Percentiles rank a stretch among this genome's conserved stretches.
Conservation (phyloP, 2,797 vertebrate species). For the Helostoma temminkii region DNA sequence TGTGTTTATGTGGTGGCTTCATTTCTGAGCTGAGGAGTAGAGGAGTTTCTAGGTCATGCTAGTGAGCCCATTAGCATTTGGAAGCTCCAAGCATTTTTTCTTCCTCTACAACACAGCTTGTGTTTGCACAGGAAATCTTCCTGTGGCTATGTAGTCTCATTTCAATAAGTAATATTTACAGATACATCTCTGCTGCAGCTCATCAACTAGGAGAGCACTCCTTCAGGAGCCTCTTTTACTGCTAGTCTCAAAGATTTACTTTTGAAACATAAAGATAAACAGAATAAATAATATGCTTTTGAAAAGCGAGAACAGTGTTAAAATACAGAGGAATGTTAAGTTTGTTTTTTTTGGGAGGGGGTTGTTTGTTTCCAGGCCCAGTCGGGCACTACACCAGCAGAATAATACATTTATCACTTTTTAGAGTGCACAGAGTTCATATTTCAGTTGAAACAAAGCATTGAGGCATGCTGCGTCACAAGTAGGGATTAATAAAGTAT, state of each 20-base stretch:
- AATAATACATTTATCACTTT: slow-evolving; percentile 53
- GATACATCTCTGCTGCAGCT: slow-evolving; percentile 67
- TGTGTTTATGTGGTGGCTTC: slow-evolving; percentile 20
- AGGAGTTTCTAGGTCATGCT: slow-evolving; percentile 77
- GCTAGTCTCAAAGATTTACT: slow-evolving; percentile 67
- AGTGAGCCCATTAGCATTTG: slow-evolving; percentile 73
- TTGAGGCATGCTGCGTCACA: slow-evolving; percentile 32
- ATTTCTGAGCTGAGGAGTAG: slow-evolving; percentile 32
- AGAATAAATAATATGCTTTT: slow-evolving; percentile 68
- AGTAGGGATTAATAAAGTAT: slow-evolving; percentile 62
- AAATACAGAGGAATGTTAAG: slow-evolving; percentile 45
- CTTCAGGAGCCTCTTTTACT: slow-evolving; percentile 62
- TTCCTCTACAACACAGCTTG: slow-evolving; percentile 63
- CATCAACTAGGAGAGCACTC: slow-evolving; percentile 62
- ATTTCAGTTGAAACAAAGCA: slow-evolving; percentile 38
- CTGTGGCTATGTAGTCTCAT: slow-evolving; percentile 71
- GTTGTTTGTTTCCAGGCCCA: no score
- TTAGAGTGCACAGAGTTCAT: slow-evolving; percentile 29
- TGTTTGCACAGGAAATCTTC: slow-evolving; percentile 73
- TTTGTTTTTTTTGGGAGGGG: slow-evolving; percentile 21
- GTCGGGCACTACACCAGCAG: slow-evolving; percentile 17
- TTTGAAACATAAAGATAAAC: slow-evolving; percentile 70
- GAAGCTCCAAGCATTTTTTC: slow-evolving; percentile 46
- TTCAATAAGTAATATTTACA: slow-evolving; percentile 80
- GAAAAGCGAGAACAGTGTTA: slow-evolving; percentile 51